These are phyloP conservation scores for Cuniculus paca DNA, from an alignment of 2,797 vertebrate species.

Conservation along the genomic window DNA sequence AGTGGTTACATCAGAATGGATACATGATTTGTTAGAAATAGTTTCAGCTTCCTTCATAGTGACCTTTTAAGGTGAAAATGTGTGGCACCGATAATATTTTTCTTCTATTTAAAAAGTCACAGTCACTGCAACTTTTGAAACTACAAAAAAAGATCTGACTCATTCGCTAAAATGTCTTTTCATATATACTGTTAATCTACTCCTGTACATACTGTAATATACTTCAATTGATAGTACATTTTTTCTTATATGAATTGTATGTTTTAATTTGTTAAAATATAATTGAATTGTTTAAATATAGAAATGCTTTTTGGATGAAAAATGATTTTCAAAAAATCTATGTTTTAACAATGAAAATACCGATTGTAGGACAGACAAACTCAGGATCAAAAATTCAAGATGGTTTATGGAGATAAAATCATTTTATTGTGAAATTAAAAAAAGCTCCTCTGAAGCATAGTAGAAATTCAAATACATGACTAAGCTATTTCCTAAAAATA, in stretches of 20 bases:
- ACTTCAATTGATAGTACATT: background rate
- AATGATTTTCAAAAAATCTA: background rate
- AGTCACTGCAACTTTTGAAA: conserved; percentile 5
- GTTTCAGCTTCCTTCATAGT: background rate
- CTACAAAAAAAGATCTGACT: background rate
- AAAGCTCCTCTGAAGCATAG: background rate
- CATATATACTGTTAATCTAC: background rate
- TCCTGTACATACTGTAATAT: background rate
- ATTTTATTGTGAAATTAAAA: conserved; percentile 45
- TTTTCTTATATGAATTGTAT: background rate
- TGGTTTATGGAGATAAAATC: background rate
- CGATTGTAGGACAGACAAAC: background rate
- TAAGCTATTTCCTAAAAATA: conserved; percentile 66
- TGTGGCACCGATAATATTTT: background rate
- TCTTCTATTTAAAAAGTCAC: background rate
- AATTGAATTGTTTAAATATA: background rate
- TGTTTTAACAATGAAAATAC: background rate
- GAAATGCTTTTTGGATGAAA: conserved; percentile 14
- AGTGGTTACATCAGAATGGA: background rate
- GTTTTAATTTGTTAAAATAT: background rate
- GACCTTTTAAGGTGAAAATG: background rate
- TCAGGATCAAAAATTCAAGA: background rate
- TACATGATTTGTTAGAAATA: background rate
- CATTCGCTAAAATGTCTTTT: conserved; percentile 6
- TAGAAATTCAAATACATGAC: conserved; percentile 45